These are phyloP conservation scores for Meloidogyne exigua DNA, from an alignment of 1,140 invertebrate genomes.

Conservation along the genomic window DNA sequence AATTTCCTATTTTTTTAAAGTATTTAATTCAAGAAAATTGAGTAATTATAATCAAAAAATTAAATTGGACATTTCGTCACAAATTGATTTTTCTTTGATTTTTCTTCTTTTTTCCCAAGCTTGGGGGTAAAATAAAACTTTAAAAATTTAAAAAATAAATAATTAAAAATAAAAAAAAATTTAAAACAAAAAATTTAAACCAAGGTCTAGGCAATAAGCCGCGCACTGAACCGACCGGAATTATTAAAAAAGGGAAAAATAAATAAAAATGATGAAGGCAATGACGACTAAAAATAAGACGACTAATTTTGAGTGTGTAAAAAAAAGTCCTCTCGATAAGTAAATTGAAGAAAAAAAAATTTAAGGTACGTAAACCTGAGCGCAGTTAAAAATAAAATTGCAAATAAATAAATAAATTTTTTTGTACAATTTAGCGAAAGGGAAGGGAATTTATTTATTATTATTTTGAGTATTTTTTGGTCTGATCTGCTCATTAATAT, in stretches of 20 bases:
- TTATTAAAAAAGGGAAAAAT: background rate
- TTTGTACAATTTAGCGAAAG: background rate
- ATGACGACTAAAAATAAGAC: background rate
- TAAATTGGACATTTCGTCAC: too few relatives aligned
- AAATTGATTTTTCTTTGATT: too few relatives aligned
- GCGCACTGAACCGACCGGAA: background rate
- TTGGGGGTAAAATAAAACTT: too few relatives aligned
- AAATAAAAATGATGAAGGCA: background rate
- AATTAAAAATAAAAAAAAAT: too few relatives aligned
- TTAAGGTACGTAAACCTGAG: background rate
- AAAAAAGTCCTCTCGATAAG: background rate
- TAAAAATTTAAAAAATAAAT: too few relatives aligned
- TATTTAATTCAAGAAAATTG: too few relatives aligned
- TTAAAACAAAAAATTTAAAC: too few relatives aligned
- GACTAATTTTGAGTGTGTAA: background rate
- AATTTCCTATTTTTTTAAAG: too few relatives aligned
- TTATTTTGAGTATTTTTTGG: background rate
- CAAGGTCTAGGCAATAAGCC: too few relatives aligned
- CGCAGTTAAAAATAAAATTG: slow-evolving; percentile 4
- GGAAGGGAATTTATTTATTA: background rate
- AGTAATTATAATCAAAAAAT: too few relatives aligned
- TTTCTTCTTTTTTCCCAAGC: too few relatives aligned
- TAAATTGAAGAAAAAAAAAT: background rate
- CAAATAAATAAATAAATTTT: background rate
- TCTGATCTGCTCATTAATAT: background rate